phyloP scores from a whole-genome alignment of 2,888 invertebrate genomes.

The Cheilosia pagana region DNA sequence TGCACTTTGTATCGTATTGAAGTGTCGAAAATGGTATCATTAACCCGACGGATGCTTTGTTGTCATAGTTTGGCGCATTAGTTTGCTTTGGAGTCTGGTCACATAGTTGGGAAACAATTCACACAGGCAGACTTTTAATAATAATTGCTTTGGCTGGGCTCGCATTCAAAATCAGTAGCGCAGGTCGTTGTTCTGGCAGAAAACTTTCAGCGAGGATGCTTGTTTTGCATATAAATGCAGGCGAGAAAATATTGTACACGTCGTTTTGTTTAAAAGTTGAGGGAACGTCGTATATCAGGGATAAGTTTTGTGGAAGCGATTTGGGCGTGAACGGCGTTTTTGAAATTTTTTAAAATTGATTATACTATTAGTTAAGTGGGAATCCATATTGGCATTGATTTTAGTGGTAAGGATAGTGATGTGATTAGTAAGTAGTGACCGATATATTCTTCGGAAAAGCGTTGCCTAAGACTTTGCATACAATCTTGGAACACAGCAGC shows the following conservation, averaged over 20 bases:
- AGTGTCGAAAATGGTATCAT: slow-evolving; percentile 32
- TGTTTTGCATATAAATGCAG: slow-evolving; percentile 2
- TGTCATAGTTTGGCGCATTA: slow-evolving; percentile 9
- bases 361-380: too few species aligned
- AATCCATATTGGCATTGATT: too few species aligned
- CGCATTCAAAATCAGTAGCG: slow-evolving; percentile 2
- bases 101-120: slow-evolving; percentile 39
- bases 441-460: too few species aligned
- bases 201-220: not conserved
- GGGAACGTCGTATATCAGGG: not conserved
- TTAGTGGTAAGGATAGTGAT: too few species aligned
- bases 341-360: too few species aligned
- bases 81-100: not conserved
- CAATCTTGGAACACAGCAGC: too few species aligned
- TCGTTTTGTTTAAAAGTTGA: not conserved
- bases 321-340: not conserved
- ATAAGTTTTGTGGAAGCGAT: not conserved
- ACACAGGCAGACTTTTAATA: slow-evolving; percentile 10
- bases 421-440: too few species aligned
- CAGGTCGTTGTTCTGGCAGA: slow-evolving; percentile 2
- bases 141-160: not conserved
- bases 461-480: too few species aligned
- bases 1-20: slow-evolving; percentile 25
- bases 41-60: slow-evolving; percentile 1
- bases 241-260: not conserved